Conservation (phyloP, 2,113 vertebrate genomes). For the Sphyrna mokarran region DNA sequence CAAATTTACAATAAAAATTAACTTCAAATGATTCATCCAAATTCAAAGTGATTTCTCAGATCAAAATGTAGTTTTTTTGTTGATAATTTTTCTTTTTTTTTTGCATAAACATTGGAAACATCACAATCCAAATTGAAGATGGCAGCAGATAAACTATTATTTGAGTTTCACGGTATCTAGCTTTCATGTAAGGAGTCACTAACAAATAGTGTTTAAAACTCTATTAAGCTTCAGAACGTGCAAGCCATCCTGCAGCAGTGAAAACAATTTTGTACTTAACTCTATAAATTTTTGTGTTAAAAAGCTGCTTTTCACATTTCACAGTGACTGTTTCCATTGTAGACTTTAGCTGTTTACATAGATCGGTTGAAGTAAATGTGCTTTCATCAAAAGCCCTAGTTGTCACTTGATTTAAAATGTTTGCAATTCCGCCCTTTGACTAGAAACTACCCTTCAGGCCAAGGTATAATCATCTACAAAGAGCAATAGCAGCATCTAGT, state of each 20-base stretch:
- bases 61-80: not conserved
- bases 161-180: not conserved
- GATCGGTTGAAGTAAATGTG: not conserved
- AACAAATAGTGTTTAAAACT: not conserved
- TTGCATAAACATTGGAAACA: not conserved
- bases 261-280: not conserved
- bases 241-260: not conserved
- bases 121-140: not conserved
- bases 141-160: not conserved
- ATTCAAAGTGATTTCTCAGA: not conserved
- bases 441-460: too few species aligned
- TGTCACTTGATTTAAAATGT: not conserved
- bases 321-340: not conserved
- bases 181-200: not conserved
- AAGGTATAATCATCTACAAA: not conserved
- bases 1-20: not conserved
- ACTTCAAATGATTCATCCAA: constrained; percentile 1
- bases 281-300: not conserved
- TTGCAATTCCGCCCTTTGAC: not conserved
- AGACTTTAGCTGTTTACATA: not conserved
- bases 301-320: not conserved
- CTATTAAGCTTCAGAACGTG: not conserved
- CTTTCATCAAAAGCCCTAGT: not conserved
- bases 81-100: not conserved
- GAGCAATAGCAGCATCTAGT: constrained; percentile 29